Evolutionary conservation across 2,797 vertebrate genomes (phyloP).

Genomic region (Silurus aristotelis): DNA sequence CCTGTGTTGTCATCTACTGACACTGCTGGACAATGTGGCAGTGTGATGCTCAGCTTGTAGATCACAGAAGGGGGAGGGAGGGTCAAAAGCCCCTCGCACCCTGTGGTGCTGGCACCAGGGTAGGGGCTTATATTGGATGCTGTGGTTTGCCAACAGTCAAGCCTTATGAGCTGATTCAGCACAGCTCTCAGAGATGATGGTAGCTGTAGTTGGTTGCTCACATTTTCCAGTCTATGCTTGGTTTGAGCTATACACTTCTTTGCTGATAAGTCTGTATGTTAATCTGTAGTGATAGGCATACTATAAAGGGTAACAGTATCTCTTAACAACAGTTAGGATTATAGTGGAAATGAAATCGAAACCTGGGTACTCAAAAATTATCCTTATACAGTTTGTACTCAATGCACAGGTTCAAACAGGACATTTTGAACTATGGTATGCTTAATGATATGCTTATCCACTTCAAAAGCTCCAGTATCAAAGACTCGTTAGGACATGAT

Average conservation of each 20-base stretch:
- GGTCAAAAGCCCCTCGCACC: conserved; percentile 15
- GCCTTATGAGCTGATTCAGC: conserved; percentile 17
- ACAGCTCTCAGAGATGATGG: not conserved
- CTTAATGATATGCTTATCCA: conserved; percentile 44
- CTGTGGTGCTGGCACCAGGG: conserved; percentile 36
- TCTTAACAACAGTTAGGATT: conserved; percentile 2
- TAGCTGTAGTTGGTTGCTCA: not conserved
- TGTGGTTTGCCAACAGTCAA: not conserved
- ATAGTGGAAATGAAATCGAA: conserved; percentile 1
- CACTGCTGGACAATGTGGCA: conserved; percentile 64
- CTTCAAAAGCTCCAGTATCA: conserved; percentile 38
- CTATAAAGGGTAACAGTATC: not conserved
- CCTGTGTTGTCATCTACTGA: conserved; percentile 62
- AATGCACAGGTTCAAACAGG: conserved; percentile 39
- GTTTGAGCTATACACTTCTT: not conserved
- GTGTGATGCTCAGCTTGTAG: conserved; percentile 56
- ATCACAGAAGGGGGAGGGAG: conserved; percentile 24
- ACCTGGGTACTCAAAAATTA: not conserved
- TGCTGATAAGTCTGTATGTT: not conserved
- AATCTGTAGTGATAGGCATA: not conserved
- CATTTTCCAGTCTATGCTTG: not conserved
- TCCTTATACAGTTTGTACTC: not conserved
- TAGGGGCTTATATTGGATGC: conserved; percentile 21
- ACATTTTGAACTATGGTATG: conserved; percentile 32
- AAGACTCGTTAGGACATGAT: conserved; percentile 45